Conservation (phyloP, 2,888 invertebrate species). For the Melieria omissa region DNA sequence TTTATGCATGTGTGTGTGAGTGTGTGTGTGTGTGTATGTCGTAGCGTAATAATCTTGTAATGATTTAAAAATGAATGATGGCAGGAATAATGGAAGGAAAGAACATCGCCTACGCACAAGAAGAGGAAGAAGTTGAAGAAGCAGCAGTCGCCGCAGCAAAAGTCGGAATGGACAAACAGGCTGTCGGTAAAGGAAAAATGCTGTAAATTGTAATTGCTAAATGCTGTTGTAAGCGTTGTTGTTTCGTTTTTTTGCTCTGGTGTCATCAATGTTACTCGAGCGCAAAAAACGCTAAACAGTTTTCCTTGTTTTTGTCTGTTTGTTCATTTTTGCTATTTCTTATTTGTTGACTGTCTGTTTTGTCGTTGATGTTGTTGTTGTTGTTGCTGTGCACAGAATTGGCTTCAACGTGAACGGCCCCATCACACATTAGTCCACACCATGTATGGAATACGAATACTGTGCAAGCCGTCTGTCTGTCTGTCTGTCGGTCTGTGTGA, state of each 20-base stretch:
- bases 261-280: too few relatives aligned
- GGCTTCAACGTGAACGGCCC: conserved; percentile 1
- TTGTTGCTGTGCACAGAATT: conserved; percentile 13
- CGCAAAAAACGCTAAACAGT: too few relatives aligned
- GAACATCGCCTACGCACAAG: too few relatives aligned
- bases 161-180: neutral
- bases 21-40: too few relatives aligned
- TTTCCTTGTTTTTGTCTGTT: too few relatives aligned
- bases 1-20: too few relatives aligned
- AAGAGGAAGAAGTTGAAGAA: too few relatives aligned
- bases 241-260: neutral
- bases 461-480: conserved; percentile 3
- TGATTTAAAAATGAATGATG: too few relatives aligned
- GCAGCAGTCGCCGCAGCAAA: too few relatives aligned
- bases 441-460: neutral
- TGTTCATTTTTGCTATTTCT: too few relatives aligned
- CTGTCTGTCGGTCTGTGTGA: conserved; percentile 4
- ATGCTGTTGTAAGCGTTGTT: neutral
- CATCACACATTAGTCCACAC: neutral
- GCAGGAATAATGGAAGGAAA: too few relatives aligned
- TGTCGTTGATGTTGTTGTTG: neutral
- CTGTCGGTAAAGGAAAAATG: neutral
- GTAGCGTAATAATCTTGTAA: too few relatives aligned
- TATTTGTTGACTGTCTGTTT: neutral
- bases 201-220: conserved; percentile 24